Conservation (phyloP, 2,888 invertebrate genomes). For the Lymantria monacha region DNA sequence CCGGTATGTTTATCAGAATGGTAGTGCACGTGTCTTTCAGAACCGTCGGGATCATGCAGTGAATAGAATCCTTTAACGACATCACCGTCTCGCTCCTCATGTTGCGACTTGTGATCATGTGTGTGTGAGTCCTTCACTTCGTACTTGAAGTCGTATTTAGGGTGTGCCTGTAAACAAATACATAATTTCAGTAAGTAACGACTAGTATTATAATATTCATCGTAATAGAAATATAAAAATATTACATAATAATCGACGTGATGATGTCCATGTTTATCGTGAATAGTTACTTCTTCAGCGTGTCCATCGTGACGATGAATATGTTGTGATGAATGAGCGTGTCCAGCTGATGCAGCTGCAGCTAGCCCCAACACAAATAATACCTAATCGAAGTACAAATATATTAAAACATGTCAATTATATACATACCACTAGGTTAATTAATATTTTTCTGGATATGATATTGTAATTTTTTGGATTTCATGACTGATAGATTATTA, state of each 20-base stretch:
- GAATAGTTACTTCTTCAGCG: slow-evolving; percentile 10
- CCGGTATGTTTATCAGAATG: slow-evolving; percentile 63
- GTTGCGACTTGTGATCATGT: slow-evolving; percentile 77
- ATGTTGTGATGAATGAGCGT: slow-evolving; percentile 57
- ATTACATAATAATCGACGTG: slow-evolving; percentile 34
- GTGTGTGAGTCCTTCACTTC: slow-evolving; percentile 79
- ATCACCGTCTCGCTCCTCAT: slow-evolving; percentile 77
- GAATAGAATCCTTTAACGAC: slow-evolving; percentile 80
- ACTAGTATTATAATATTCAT: background rate
- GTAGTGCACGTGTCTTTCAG: slow-evolving; percentile 70
- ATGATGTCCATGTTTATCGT: slow-evolving; percentile 28
- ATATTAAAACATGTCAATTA: background rate
- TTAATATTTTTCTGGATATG: too few relatives aligned
- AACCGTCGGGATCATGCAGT: slow-evolving; percentile 58
- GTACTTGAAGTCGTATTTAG: slow-evolving; percentile 53
- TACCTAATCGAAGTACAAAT: slow-evolving; percentile 14
- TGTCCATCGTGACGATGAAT: slow-evolving; percentile 31
- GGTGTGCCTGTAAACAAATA: slow-evolving; percentile 33
- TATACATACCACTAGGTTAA: background rate
- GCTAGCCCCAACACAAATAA: slow-evolving; percentile 30
- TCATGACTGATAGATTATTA: too few relatives aligned
- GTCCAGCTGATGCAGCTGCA: slow-evolving; percentile 40
- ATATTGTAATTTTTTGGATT: too few relatives aligned
- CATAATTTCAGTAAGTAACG: background rate
- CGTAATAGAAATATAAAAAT: background rate